These are phyloP conservation scores for Enteromius fasciolatus DNA, from an alignment of 2,797 vertebrate genomes.

Conservation along the genomic window DNA sequence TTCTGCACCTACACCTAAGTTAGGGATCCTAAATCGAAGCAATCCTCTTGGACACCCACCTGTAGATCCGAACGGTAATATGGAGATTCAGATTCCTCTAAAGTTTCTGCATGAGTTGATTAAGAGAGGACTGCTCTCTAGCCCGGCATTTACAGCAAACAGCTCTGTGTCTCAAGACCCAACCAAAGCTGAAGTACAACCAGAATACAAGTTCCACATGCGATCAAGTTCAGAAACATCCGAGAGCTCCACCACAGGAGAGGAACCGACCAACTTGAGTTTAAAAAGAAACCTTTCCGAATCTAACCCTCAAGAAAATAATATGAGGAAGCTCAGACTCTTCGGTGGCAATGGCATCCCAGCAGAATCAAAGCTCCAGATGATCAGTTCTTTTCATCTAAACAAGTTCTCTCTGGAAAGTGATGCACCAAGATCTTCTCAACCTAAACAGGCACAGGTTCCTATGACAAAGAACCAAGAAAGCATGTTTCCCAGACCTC, in stretches of 20 bases:
- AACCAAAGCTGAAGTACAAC: conserved; percentile 6
- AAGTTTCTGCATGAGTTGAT: conserved; percentile 73
- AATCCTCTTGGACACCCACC: conserved; percentile 38
- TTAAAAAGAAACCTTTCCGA: conserved; percentile 18
- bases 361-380: conserved; percentile 15
- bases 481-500: conserved; percentile 23
- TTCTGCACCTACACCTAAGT: conserved; percentile 41
- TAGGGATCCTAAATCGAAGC: conserved; percentile 19
- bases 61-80: conserved; percentile 61
- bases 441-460: conserved; percentile 1
- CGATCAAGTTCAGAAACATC: neutral
- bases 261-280: conserved; percentile 51
- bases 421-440: conserved; percentile 20
- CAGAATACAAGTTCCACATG: neutral
- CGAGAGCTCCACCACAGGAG: neutral
- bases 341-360: neutral
- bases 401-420: conserved; percentile 7
- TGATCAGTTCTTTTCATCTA: neutral
- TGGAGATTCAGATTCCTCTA: conserved; percentile 79
- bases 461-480: conserved; percentile 31
- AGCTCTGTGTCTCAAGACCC: neutral
- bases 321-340: neutral
- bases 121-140: conserved; percentile 52
- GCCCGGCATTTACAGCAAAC: conserved; percentile 16
- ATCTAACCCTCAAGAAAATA: conserved; percentile 6